Evolutionary conservation across 2,888 invertebrate species (phyloP).

Genomic region (Nephrocerus scutellatus): DNA sequence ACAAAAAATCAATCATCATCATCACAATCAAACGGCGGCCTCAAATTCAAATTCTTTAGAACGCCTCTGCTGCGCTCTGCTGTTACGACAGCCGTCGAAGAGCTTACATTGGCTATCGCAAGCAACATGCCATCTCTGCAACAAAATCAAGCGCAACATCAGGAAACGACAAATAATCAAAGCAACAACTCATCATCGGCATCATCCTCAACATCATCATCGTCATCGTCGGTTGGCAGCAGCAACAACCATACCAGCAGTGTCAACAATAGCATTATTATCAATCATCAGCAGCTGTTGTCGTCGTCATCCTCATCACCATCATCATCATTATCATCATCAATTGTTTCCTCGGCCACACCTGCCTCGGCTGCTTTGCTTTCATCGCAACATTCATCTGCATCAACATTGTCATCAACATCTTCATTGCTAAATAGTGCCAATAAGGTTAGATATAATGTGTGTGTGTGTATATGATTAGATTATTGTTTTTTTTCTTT

Average conservation of each 20-base stretch:
- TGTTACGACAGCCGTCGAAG: too few species aligned
- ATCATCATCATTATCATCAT: too few species aligned
- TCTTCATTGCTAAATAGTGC: conserved; percentile 28
- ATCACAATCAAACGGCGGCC: conserved; percentile 31
- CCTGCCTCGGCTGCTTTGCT: conserved; percentile 29
- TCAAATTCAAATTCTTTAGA: too few species aligned
- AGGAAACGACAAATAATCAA: too few species aligned
- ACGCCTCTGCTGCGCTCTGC: too few species aligned
- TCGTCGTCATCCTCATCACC: too few species aligned
- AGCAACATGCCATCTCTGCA: too few species aligned
- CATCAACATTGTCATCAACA: conserved; percentile 24
- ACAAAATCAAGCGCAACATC: too few species aligned
- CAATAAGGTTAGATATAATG: conserved; percentile 36
- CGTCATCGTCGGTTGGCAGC: conserved; percentile 26
- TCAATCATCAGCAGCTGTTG: conserved; percentile 25
- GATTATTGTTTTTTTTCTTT: conserved; percentile 4
- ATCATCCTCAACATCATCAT: conserved; percentile 23
- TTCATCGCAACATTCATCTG: conserved; percentile 33
- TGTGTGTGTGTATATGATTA: background rate
- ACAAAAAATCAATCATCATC: conserved; percentile 23
- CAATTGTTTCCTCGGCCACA: conserved; percentile 27
- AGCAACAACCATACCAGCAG: conserved; percentile 19
- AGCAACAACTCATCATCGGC: conserved; percentile 26
- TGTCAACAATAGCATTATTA: conserved; percentile 14
- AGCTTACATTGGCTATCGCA: too few species aligned